These are phyloP conservation scores for Oscheius sp. DNA, from an alignment of 2,888 invertebrate genomes.

Conservation along the genomic window DNA sequence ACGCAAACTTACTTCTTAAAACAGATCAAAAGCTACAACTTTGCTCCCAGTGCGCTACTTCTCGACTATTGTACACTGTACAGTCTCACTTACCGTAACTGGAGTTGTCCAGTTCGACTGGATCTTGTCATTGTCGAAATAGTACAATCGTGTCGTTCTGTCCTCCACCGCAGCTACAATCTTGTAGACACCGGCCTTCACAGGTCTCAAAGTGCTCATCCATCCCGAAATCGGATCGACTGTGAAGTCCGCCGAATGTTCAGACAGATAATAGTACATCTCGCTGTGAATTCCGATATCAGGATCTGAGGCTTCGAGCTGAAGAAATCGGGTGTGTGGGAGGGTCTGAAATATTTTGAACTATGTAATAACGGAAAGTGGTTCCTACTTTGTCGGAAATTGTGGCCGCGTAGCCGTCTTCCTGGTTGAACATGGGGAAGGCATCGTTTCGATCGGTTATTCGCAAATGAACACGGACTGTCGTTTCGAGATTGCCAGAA, in stretches of 20 bases:
- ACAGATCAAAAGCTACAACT: no score
- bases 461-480: slow-evolving; percentile 60
- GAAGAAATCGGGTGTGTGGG: slow-evolving; percentile 30
- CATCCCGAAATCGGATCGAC: slow-evolving; percentile 83
- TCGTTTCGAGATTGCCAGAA: slow-evolving; percentile 68
- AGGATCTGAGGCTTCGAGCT: slow-evolving; percentile 88
- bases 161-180: slow-evolving; percentile 64
- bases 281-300: slow-evolving; percentile 95
- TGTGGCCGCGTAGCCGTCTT: slow-evolving; percentile 81
- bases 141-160: slow-evolving; percentile 64
- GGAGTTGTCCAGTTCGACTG: slow-evolving; percentile 52
- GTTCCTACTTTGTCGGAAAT: slow-evolving; percentile 55
- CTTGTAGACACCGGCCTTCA: slow-evolving; percentile 55
- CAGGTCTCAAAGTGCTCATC: slow-evolving; percentile 55
- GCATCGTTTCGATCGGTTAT: slow-evolving; percentile 80
- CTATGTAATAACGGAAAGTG: neutral
- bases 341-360: slow-evolving; percentile 14
- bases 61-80: neutral
- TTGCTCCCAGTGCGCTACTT: no score
- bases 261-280: slow-evolving; percentile 89
- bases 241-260: slow-evolving; percentile 82
- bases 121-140: slow-evolving; percentile 55
- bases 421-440: slow-evolving; percentile 89
- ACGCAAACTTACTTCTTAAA: no score
- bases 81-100: slow-evolving; percentile 33